These are phyloP conservation scores for Eueremaeus valkanovi DNA, from an alignment of 2,888 invertebrate genomes.

Conservation along the genomic window DNA sequence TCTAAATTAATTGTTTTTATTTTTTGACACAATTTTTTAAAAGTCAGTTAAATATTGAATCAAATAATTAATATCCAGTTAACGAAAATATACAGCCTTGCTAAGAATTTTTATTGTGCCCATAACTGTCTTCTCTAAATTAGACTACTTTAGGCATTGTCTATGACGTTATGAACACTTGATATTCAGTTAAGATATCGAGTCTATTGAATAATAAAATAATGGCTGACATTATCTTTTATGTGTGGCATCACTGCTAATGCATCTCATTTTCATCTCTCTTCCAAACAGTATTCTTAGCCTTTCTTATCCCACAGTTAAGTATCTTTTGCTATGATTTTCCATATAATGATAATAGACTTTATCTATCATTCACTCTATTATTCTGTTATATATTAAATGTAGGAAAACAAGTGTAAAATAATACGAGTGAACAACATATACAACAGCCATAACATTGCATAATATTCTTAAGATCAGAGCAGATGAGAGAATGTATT, in stretches of 20 bases:
- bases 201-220: constrained; percentile 7
- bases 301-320: not conserved
- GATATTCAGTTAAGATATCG: not conserved
- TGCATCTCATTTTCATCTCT: constrained; percentile 6
- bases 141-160: not conserved
- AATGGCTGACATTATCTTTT: not conserved
- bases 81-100: too few species aligned
- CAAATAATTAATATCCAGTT: too few species aligned
- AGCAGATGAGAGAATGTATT: too few species aligned
- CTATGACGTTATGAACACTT: not conserved
- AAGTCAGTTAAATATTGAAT: too few species aligned
- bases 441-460: too few species aligned
- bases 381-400: not conserved
- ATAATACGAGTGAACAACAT: not conserved
- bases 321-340: not conserved
- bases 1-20: too few species aligned
- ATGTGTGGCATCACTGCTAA: not conserved
- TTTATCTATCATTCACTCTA: constrained; percentile 1
- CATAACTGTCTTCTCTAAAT: too few species aligned
- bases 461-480: too few species aligned
- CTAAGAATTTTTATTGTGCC: too few species aligned
- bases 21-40: too few species aligned
- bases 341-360: constrained; percentile 4
- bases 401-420: constrained; percentile 6
- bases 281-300: not conserved